Conservation (phyloP, 2,888 invertebrate species). For the Lycophotia porphyrea region DNA sequence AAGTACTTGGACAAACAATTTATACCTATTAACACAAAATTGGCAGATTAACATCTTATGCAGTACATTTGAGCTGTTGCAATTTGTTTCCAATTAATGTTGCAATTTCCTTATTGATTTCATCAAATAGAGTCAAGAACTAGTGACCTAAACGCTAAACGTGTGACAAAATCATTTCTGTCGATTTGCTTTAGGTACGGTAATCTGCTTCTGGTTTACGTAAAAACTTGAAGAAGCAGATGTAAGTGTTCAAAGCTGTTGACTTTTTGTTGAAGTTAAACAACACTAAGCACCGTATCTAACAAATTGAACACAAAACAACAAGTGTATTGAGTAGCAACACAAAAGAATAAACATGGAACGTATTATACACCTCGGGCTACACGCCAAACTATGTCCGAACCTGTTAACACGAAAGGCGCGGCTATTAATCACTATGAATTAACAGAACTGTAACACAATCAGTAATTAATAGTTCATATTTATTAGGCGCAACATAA, state of each 20-base stretch:
- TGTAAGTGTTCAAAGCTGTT: conserved; percentile 18
- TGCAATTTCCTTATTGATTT: conserved; percentile 39
- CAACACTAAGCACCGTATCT: conserved; percentile 47
- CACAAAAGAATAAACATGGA: conserved; percentile 56
- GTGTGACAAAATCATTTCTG: conserved; percentile 46
- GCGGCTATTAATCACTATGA: conserved; percentile 84
- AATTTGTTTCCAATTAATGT: conserved; percentile 47
- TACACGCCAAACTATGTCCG: conserved; percentile 49
- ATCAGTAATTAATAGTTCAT: conserved; percentile 88
- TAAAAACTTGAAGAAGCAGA: conserved; percentile 29
- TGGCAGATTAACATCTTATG: conserved; percentile 43
- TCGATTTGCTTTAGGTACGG: conserved; percentile 22
- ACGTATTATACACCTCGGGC: conserved; percentile 45
- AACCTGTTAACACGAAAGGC: conserved; percentile 67
- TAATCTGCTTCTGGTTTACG: conserved; percentile 46
- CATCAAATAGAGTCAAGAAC: conserved; percentile 26
- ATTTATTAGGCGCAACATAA: conserved; percentile 87
- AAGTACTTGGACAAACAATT: conserved; percentile 42
- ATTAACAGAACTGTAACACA: conserved; percentile 88
- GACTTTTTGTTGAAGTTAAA: conserved; percentile 45
- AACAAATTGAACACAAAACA: conserved; percentile 40
- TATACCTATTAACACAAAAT: conserved; percentile 30
- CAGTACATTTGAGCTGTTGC: conserved; percentile 23
- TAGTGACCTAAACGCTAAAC: conserved; percentile 26
- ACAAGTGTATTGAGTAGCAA: conserved; percentile 46